Evolutionary conservation across 92 coral and sea anemone genomes (phyloP), one percentile per base, ranked within the genome.

Genomic region (Parazoanthus darwini): DNA sequence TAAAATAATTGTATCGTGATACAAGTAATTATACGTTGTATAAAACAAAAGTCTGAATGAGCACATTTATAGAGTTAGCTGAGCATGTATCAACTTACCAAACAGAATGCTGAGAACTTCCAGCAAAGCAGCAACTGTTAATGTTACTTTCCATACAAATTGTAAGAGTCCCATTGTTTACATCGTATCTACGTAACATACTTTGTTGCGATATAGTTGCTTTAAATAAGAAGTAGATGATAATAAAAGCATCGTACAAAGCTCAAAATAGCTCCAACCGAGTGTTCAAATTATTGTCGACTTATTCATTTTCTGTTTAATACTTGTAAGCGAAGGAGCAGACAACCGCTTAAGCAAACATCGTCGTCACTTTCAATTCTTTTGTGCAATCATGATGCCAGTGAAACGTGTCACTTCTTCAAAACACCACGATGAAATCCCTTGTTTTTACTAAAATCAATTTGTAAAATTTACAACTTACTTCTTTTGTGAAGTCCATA

Each of bases 61-160:
- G 5, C 51, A 39, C 80, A 76, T 75, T 75, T 39, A 63, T 22
- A n/a, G 79, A 37, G 10, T 22, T 38, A 39, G 39, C 46, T 76
- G 51, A 76, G 42, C 1, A 18, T 76, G 54, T 76, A 76, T 23
- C 37, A 29, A 79, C 82, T 79, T 79, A 79, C 82, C 67, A 54
- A 79, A 39, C 3, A 79, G n/a, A 16, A 79, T 15, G 35, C 38
- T 9, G 65, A 79, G 82, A 79, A 79, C 20, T 50, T 29, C 67
- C n/a, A 79, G 10, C 37, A 79, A 48, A 23, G 82, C 36, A 1
- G 67, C 82, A 50, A 46, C 63, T 79, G 82, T 48, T 29, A 79
- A 13, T 15, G 37, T n/a, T 9, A 44, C 66, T 25, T 79, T 25
- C 68, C 65, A 79, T 18, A 79, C 38, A 25, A 33, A n/a, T 13